Percentiles rank a stretch among this genome's conserved stretches.
These are phyloP conservation scores for Pelochelys cantorii DNA, from an alignment of 2,797 vertebrate genomes.

Conservation along the genomic window DNA sequence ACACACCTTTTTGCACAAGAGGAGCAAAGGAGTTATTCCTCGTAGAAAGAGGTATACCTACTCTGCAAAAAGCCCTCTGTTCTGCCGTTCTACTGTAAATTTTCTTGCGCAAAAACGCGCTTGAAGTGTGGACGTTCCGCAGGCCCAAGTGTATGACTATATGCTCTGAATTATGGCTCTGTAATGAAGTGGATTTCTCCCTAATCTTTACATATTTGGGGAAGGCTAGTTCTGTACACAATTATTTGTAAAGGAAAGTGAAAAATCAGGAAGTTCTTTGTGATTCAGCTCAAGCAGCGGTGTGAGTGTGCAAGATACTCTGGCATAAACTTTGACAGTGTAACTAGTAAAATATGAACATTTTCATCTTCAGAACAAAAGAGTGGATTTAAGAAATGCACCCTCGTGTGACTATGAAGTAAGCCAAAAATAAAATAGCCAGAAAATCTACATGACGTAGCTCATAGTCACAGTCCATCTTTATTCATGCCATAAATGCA, in stretches of 20 bases:
- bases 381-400: background rate
- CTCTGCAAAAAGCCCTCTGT: too few species aligned
- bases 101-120: too few species aligned
- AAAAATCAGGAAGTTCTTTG: conserved; percentile 40
- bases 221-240: background rate
- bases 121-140: too few species aligned
- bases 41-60: too few species aligned
- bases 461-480: background rate
- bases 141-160: background rate
- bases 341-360: background rate
- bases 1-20: too few species aligned
- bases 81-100: too few species aligned
- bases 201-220: background rate
- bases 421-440: background rate
- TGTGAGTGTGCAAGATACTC: conserved; percentile 28
- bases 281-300: conserved; percentile 30
- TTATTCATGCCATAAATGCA: background rate
- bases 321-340: conserved; percentile 16
- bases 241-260: conserved; percentile 40
- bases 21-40: too few species aligned
- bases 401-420: background rate
- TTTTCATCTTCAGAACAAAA: conserved; percentile 14
- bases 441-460: background rate
- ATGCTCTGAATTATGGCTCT: conserved; percentile 37
- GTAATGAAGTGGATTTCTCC: background rate